A percentile compares a stretch with the other conserved stretches of the same genome.
Evolutionary conservation across 2,113 vertebrate genomes (phyloP).

Genomic region (Dunckerocampus dactyliophorus): DNA sequence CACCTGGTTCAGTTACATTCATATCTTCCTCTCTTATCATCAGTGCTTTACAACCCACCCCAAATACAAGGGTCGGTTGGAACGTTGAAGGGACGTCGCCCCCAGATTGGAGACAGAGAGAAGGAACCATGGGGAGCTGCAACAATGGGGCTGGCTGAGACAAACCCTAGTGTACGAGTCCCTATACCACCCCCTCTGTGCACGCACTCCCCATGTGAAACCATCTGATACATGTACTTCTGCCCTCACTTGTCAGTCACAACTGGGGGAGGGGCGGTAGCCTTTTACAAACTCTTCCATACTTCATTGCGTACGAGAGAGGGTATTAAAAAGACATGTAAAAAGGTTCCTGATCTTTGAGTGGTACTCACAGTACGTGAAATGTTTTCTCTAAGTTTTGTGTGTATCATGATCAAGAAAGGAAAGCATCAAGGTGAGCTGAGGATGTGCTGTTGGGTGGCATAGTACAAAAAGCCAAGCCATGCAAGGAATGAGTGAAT

Average conservation of each 20-base stretch:
- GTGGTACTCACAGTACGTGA: slow-evolving; percentile 20
- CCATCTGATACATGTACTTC: slow-evolving; percentile 74
- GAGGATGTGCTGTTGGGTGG: too few species aligned
- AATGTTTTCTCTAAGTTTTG: slow-evolving; percentile 18
- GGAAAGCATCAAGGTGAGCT: slow-evolving; percentile 32
- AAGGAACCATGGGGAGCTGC: slow-evolving; percentile 68
- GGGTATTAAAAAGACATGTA: slow-evolving; percentile 32
- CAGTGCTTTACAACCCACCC: neutral
- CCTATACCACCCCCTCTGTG: slow-evolving; percentile 43
- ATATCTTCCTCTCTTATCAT: slow-evolving; percentile 1
- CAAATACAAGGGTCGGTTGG: neutral
- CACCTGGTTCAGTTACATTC: neutral
- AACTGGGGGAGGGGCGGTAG: slow-evolving; percentile 60
- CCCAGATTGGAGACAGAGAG: slow-evolving; percentile 70
- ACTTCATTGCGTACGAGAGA: slow-evolving; percentile 20
- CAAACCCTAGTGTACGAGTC: slow-evolving; percentile 61
- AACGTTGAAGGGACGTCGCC: slow-evolving; percentile 7
- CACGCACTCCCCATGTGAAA: slow-evolving; percentile 64
- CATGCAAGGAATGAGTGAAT: slow-evolving; percentile 17
- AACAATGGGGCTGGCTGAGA: slow-evolving; percentile 71
- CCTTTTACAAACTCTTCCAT: slow-evolving; percentile 34
- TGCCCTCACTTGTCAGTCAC: slow-evolving; percentile 72
- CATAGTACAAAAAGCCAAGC: slow-evolving; percentile 6
- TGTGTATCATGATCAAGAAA: slow-evolving; percentile 14
- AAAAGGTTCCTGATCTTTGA: slow-evolving; percentile 39